A percentile compares a stretch with the other conserved stretches of the same genome.
Evolutionary conservation across 1,140 invertebrate genomes (phyloP).

Genomic region (Drosophila sturtevanti): DNA sequence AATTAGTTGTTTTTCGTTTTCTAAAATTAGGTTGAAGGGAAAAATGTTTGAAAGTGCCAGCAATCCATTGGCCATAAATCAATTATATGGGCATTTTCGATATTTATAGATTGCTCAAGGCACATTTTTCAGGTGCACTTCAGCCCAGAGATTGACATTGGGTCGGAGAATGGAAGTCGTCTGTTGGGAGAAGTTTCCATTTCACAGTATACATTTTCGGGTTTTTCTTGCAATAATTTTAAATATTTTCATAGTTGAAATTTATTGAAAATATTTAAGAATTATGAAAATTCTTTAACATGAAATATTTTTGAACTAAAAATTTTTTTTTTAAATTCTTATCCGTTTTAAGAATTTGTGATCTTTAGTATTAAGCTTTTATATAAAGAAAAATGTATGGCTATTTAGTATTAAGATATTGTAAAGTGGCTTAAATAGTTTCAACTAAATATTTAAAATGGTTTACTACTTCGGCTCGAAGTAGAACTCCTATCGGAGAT

Average conservation of each 20-base stretch:
- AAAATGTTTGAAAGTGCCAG: slow-evolving; percentile 35
- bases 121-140: slow-evolving; percentile 59
- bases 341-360: too few relatives aligned
- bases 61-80: slow-evolving; percentile 80
- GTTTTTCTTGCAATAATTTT: slow-evolving; percentile 45
- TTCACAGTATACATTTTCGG: neutral
- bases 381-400: too few relatives aligned
- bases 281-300: neutral
- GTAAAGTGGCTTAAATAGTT: too few relatives aligned
- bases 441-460: too few relatives aligned
- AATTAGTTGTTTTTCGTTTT: slow-evolving; percentile 77
- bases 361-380: too few relatives aligned
- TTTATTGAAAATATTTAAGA: slow-evolving; percentile 46
- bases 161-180: neutral
- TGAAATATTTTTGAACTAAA: neutral
- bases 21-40: slow-evolving; percentile 63
- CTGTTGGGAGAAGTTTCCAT: slow-evolving; percentile 15
- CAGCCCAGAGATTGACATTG: neutral
- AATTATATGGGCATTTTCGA: slow-evolving; percentile 57
- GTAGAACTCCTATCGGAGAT: too few relatives aligned
- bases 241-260: slow-evolving; percentile 57
- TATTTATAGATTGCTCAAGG: slow-evolving; percentile 39
- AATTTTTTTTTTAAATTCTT: neutral
- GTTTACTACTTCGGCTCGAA: too few relatives aligned
- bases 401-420: too few relatives aligned